Base-by-base conservation (phyloP, 2,797 vertebrate genomes). In the Kryptolebias ocellatus region DNA sequence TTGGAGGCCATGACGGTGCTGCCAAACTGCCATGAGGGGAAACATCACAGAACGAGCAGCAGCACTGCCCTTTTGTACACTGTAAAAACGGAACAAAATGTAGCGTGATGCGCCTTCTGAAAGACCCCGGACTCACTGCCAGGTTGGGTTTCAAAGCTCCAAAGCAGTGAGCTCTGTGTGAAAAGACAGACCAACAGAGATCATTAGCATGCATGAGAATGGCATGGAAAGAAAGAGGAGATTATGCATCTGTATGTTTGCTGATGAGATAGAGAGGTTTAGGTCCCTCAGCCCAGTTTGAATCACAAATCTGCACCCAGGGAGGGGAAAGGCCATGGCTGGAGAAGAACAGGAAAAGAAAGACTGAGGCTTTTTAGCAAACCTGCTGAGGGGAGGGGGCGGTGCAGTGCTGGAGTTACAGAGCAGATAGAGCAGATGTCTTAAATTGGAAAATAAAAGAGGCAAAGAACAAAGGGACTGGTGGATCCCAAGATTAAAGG, bases 201-300 rank as follows among this genome's bases (percentile, higher is more conserved):
- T 83, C 80, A 90, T 92, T 90, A 90, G 90, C 86, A 90, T 92
- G 87, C 87, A 87, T 89, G 75, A 86, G 90, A 92, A 93, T 85
- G 74, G 83, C 70, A 57, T 51, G 27, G 63, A 83, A 73, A 90
- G 85, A 93, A 92, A 89, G 81, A 88, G 61, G 86, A 93, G 93
- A 94, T 94, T 93, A 94, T 92, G 88, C 90, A 89, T 91, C 83
- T 90, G 88, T 90, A 81, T 94, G 92, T 94, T 94, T 94, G 93
- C 91, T 73, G 86, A 92, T 92, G 85, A 91, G 92, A 94, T 94
- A 80, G 90, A 86, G 71, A 85, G 81, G 83, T 90, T 93, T 88
- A 76, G 86, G 80, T 86, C 87, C 86, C 90, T 86, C 78, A 83
- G 68, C 80, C 78, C 67, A 67, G 84, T 87, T 90, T 92, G 90